phyloP scores from a whole-genome alignment of 2,113 vertebrate species.

The Brachyistius frenatus region DNA sequence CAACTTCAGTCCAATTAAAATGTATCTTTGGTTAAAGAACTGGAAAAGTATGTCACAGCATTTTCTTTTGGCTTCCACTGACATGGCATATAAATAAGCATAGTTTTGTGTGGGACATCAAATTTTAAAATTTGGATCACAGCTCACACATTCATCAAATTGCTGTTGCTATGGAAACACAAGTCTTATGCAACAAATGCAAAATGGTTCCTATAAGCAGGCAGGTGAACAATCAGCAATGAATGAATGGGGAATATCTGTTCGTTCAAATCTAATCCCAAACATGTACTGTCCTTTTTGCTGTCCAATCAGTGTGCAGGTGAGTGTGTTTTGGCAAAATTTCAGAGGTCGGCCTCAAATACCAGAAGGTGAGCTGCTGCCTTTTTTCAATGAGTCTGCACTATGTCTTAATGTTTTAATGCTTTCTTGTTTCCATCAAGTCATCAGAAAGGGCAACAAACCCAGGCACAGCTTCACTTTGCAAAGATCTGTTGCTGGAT shows the following conservation, averaged over 20 bases:
- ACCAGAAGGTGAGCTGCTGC: background rate
- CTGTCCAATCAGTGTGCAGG: background rate
- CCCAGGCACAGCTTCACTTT: background rate
- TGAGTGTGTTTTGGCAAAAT: background rate
- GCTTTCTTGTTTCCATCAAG: background rate
- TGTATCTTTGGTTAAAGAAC: background rate
- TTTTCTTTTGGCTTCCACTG: background rate
- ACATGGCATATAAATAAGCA: conserved; percentile 6
- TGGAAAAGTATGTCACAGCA: background rate
- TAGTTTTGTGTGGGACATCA: conserved; percentile 25
- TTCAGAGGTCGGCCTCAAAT: background rate
- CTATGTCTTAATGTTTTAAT: background rate
- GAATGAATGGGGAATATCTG: background rate
- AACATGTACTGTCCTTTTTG: background rate
- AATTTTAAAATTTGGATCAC: conserved; percentile 55
- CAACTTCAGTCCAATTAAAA: background rate
- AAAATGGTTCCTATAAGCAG: conserved; percentile 46
- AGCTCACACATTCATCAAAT: conserved; percentile 55
- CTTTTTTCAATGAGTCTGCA: background rate
- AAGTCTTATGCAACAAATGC: conserved; percentile 56
- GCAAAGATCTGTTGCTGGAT: background rate
- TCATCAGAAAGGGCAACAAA: background rate
- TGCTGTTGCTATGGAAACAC: conserved; percentile 76
- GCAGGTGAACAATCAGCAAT: conserved; percentile 45
- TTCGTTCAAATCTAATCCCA: background rate